A percentile compares a stretch with the other conserved stretches of the same genome.
Conservation (phyloP, 2,113 vertebrate species). For the Erythrocebus patas region DNA sequence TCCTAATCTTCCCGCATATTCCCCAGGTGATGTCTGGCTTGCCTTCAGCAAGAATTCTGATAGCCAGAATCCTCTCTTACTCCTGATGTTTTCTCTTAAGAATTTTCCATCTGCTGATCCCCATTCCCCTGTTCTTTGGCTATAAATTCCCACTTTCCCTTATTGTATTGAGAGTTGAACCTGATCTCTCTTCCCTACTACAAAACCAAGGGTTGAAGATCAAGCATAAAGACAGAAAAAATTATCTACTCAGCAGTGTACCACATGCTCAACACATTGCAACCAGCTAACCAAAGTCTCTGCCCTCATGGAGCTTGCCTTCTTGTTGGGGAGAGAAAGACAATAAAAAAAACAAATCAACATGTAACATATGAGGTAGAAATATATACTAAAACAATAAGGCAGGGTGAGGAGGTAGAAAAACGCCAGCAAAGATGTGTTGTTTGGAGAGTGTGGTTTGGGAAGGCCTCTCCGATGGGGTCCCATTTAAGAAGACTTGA, state of each 20-base stretch:
- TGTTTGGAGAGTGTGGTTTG: background rate
- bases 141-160: background rate
- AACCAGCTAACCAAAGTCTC: background rate
- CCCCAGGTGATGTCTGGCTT: background rate
- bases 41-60: background rate
- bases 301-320: background rate
- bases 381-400: background rate
- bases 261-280: background rate
- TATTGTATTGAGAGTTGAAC: background rate
- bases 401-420: background rate
- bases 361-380: background rate
- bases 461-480: background rate
- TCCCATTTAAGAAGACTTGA: background rate
- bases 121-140: background rate
- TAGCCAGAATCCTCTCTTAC: background rate
- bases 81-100: background rate
- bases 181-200: background rate
- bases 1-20: background rate
- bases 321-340: background rate
- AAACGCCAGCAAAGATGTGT: background rate
- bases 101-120: background rate
- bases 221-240: background rate
- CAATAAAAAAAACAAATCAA: background rate
- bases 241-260: background rate
- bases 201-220: background rate